Base-by-base conservation (phyloP, 2,888 invertebrate species). In the Gymnocheta viridis region DNA sequence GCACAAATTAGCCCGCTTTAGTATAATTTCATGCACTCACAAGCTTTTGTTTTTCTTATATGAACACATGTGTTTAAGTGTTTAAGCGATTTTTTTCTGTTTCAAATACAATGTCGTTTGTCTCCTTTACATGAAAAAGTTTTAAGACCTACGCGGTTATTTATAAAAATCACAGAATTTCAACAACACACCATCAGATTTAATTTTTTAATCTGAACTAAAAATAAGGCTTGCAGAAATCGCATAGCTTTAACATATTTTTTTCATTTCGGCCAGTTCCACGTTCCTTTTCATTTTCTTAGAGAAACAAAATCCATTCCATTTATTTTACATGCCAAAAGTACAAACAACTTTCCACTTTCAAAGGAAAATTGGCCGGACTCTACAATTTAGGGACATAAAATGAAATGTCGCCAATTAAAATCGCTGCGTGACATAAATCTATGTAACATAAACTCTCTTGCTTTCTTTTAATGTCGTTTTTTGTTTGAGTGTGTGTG, bases 381-480 rank as follows among this genome's bases (percentile, higher is more conserved):
- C 86, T 86, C 86, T 82, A 76, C 86, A 86, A 86, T 90, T 89
- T 90, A 90, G 89, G 89, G 89, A 89, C 90, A 89, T 89, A 90
- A 90, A 90, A 89, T 88, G 90, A 88, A 90, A 90, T 90, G 90
- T 89, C 90, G 90, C 89, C 90, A 89, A 90, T 90, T 90, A 90
- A 90, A 90, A 90, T 90, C 87, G 87, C 89, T 86, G 87, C 90
- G 90, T 90, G 90, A 89, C 90, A 89, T 90, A 90, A 90, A 89
- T 89, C 88, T 89, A 90, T 90, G 90, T 90, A 89, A 88, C 58
- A 58, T 73, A n/a, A 60, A 54, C 35, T 35, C 12, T 9, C 32
- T 44, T 4, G 47, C 60, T 60, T 27, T 38, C 10, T 27, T 14
- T 32, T 5, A 32, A 32, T 32, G 9, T 38, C 14, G 0, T 2